Percentiles rank a stretch among this genome's conserved stretches.
These are phyloP conservation scores for Sylvilagus bachmani DNA, from an alignment of 2,113 vertebrate species.

Conservation along the genomic window DNA sequence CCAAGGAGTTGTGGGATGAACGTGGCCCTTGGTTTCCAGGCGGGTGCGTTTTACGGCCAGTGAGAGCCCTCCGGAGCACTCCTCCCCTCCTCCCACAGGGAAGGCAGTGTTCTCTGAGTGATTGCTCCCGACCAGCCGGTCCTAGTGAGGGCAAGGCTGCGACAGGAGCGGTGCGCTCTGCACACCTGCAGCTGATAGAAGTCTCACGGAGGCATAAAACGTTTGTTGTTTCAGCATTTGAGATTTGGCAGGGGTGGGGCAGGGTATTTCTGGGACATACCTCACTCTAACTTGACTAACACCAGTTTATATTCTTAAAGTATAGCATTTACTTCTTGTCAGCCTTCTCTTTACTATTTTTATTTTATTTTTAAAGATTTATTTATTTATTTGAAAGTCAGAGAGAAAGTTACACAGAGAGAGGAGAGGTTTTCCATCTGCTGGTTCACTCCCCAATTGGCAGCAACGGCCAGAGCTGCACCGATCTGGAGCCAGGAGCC, in stretches of 20 bases:
- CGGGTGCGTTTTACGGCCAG: neutral
- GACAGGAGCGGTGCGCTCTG: neutral
- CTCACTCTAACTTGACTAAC: neutral
- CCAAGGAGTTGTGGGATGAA: neutral
- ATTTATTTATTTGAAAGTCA: too few relatives aligned
- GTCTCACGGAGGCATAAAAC: neutral
- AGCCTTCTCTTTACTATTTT: neutral
- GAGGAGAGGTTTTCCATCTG: too few relatives aligned
- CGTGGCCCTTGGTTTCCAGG: neutral
- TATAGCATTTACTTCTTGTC: neutral
- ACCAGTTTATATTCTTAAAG: neutral
- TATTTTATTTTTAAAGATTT: too few relatives aligned
- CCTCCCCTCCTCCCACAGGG: neutral
- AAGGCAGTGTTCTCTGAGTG: neutral
- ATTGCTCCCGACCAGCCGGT: neutral
- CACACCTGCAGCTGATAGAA: neutral
- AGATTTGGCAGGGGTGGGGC: neutral
- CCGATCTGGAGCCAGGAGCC: too few relatives aligned
- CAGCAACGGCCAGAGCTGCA: too few relatives aligned
- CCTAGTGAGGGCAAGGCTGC: neutral
- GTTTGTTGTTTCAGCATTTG: neutral
- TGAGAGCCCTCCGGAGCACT: neutral
- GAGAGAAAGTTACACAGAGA: too few relatives aligned
- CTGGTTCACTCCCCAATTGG: too few relatives aligned
- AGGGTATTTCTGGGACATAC: neutral